Evolutionary conservation across 2,797 vertebrate species (phyloP), one percentile per base, ranked within the genome.

Genomic region (Calcarius lapponicus): DNA sequence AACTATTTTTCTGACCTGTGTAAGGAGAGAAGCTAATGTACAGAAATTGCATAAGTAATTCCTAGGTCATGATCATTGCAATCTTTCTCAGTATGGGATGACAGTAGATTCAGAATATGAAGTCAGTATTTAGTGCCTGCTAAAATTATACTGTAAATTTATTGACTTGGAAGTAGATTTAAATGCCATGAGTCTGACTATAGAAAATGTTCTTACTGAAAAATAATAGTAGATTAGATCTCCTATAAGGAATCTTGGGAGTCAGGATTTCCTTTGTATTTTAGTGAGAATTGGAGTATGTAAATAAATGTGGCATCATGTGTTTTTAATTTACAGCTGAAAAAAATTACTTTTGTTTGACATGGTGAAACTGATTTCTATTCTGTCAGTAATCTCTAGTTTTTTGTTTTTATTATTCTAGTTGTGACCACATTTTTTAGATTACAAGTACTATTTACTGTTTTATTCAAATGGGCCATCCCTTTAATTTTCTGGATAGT

Each of bases 401-500:
- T 45, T 43, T 26, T 40, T 19, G 12, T 14, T 22, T 42, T 75
- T 36, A 22, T 60, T 75, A 51, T 45, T 32, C 8, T 4, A 22
- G 2, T 54, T 81, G 22, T 42, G 20, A 21, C 5, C 5, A 73
- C 2, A 14, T 76, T 64, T 19, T 74, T 64, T 24, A 38, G 13
- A 31, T 80, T 54, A 43, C 9, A 36, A 25, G 29, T 48, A 51
- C 8, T 32, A 9, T 26, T 72, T 64, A 34, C 10, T 40, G 14
- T 43, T 57, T 48, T 48, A 36, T 48, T 43, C 4, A 22, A 53
- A 38, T 43, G 25, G 58, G 25, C 20, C 0, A 0, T 6, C 10
- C 48, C 5, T 67, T n/a, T 34, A 1, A 65, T 70, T 45, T 72
- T 71, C 28, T 72, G 6, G 2, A 19, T 57, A n/a, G 29, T 22